Conservation (phyloP, 2,888 invertebrate species). For the Elgonia sp. region DNA sequence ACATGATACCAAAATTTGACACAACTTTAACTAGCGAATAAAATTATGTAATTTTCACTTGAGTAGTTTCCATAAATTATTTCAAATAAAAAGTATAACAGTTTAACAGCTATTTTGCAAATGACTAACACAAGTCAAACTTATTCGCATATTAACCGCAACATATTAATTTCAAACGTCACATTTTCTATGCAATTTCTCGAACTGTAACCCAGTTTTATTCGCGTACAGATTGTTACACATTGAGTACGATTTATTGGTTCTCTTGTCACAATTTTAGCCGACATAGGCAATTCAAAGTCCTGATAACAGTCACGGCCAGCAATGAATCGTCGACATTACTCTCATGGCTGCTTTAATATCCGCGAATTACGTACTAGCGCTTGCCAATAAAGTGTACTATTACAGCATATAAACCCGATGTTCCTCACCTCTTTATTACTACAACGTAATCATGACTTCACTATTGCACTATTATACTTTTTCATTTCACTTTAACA, state of each 20-base stretch:
- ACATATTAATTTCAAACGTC: slow-evolving; percentile 59
- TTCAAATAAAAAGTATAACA: slow-evolving; percentile 25
- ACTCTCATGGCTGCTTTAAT: slow-evolving; percentile 75
- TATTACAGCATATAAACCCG: slow-evolving; percentile 71
- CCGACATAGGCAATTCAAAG: slow-evolving; percentile 74
- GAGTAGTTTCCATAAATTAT: slow-evolving; percentile 13
- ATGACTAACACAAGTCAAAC: slow-evolving; percentile 51
- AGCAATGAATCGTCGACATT: slow-evolving; percentile 75
- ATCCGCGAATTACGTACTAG: slow-evolving; percentile 75
- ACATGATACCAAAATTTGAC: neutral
- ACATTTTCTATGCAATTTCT: slow-evolving; percentile 71
- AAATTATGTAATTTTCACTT: slow-evolving; percentile 3
- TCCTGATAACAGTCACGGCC: slow-evolving; percentile 74
- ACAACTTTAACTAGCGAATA: neutral
- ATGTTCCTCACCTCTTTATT: slow-evolving; percentile 73
- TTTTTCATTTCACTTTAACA: slow-evolving; percentile 57
- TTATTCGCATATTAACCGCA: slow-evolving; percentile 54
- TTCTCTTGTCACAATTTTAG: slow-evolving; percentile 74
- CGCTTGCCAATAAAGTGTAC: slow-evolving; percentile 71
- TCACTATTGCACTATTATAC: slow-evolving; percentile 54
- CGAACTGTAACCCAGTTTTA: slow-evolving; percentile 70
- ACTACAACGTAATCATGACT: slow-evolving; percentile 68
- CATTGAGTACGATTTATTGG: slow-evolving; percentile 74
- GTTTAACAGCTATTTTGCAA: slow-evolving; percentile 54
- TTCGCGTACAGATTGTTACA: slow-evolving; percentile 72